Evolutionary conservation across 2,113 vertebrate species (phyloP).

Genomic region (Mixornis gularis): DNA sequence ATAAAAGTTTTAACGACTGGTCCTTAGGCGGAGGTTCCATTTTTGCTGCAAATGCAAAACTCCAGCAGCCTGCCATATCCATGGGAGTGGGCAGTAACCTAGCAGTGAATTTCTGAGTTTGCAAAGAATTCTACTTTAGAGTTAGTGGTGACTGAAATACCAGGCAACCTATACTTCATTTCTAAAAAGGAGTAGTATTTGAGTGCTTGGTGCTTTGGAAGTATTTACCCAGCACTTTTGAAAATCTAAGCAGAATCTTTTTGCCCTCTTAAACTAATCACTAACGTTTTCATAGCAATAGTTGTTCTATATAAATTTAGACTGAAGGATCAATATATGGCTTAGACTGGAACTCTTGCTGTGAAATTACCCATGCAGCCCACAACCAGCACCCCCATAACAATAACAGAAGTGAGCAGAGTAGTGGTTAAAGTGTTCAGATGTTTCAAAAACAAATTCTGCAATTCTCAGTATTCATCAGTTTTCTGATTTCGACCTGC

Average conservation of each 20-base stretch:
- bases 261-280: neutral
- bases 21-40: neutral
- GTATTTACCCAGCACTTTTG: neutral
- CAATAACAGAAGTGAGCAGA: neutral
- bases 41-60: neutral
- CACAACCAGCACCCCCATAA: neutral
- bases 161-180: neutral
- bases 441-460: neutral
- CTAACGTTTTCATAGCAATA: neutral
- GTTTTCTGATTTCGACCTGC: neutral
- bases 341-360: conserved; percentile 9
- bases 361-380: neutral
- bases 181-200: neutral
- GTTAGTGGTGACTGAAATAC: neutral
- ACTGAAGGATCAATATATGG: conserved; percentile 5
- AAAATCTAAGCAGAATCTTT: conserved; percentile 23
- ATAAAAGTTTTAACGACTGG: neutral
- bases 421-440: neutral
- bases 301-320: neutral
- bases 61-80: neutral
- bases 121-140: neutral
- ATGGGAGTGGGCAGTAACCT: neutral
- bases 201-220: neutral
- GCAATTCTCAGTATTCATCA: neutral
- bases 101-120: neutral